phyloP scores from a whole-genome alignment of 1,140 invertebrate species.

The Drosophila santomea region DNA sequence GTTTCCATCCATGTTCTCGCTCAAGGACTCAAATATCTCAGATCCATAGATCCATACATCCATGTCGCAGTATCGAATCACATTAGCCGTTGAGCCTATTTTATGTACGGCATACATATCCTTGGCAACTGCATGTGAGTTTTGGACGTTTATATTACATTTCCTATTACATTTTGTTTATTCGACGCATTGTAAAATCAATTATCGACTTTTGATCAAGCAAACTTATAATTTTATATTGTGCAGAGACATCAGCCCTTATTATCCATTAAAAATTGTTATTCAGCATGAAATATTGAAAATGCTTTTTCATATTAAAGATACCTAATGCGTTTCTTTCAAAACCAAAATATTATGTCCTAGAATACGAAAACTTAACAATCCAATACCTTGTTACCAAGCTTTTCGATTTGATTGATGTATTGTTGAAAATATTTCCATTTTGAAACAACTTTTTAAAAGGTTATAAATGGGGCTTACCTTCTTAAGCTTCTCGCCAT shows the following conservation, averaged over 20 bases:
- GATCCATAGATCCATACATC: too few relatives aligned
- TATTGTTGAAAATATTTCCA: too few relatives aligned
- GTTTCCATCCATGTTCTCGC: neutral
- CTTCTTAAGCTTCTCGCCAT: neutral
- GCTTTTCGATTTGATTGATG: too few relatives aligned
- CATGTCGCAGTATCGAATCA: neutral
- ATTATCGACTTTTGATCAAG: neutral
- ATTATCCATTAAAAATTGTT: neutral
- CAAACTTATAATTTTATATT: neutral
- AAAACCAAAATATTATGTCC: too few relatives aligned
- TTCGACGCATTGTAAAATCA: neutral
- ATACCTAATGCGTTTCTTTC: too few relatives aligned
- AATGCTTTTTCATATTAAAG: too few relatives aligned
- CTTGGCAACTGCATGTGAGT: constrained; percentile 19
- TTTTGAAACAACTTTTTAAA: neutral
- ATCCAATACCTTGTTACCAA: too few relatives aligned
- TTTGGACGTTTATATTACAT: neutral
- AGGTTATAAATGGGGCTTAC: neutral
- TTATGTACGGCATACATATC: constrained; percentile 10
- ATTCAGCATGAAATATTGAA: neutral
- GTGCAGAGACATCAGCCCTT: neutral
- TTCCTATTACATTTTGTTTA: constrained; percentile 13
- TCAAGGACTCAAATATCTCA: neutral
- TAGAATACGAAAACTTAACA: too few relatives aligned
- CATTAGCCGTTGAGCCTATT: neutral